Evolutionary conservation across 2,797 vertebrate species (phyloP), one percentile per base, ranked within the genome.

Genomic region (Lindbergichthys nudifrons): DNA sequence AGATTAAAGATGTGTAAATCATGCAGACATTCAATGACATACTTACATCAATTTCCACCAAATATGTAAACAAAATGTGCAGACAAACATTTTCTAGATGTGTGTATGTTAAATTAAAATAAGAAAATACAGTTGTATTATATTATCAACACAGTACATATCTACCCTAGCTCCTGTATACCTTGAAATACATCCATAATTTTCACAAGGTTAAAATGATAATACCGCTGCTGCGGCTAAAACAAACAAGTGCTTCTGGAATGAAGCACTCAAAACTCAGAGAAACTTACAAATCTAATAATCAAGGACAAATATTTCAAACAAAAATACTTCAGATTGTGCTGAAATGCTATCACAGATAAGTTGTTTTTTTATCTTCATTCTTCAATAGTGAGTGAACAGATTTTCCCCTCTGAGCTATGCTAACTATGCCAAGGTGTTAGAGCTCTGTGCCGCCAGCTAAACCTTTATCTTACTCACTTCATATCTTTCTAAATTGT

Each of bases 381-480:
- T 51, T 54, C 62, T 67, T 46, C 18, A 64, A 13, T 9, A 48
- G 18, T 39, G 36, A 50, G 23, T 45, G 57, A 21, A 21, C 36
- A 54, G 9, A 30, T 36, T 21, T 47, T 45, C 8, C 1, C 12
- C 36, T 18, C 23, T 26, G 41, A 68, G 64, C 32, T 36, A 61
- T 41, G 32, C 19, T 45, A 57, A 57, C 47, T 45, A 46, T 66
- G 43, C 12, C 45, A 30, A 18, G n/a, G 15, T 41, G 15, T 41
- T 41, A 52, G 30, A 69, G 60, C 58, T 66, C 7, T 21, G 21
- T 43, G 19, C 60, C 72, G 21, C 77, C 73, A 32, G 68, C 63
- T 48, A 62, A 83, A 73, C 19, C 70, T 54, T 73, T 39, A 73
- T 79, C 82, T 64, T n/a, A 30, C 51, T 70, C 30, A 36, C 57